A percentile compares a stretch with the other conserved stretches of the same genome.
phyloP scores from a whole-genome alignment of 2,113 vertebrate species.

The Nesogale talazaci region DNA sequence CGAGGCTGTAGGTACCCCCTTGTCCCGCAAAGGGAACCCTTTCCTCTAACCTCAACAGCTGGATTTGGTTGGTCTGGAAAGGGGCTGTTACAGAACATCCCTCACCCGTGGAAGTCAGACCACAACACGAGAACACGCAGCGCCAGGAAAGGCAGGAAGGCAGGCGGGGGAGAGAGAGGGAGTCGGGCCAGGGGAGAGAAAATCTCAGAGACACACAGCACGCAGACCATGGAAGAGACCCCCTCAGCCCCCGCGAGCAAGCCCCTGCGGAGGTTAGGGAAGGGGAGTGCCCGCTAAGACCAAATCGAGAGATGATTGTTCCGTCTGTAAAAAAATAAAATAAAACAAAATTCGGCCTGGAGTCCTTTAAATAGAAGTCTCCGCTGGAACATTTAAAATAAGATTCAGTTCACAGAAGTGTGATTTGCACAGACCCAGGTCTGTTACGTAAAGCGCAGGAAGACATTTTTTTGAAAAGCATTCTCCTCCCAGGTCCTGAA shows the following conservation, averaged over 20 bases:
- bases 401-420: conserved; percentile 71
- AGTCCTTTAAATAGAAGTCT: conserved; percentile 69
- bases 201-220: neutral
- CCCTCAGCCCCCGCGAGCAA: neutral
- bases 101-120: neutral
- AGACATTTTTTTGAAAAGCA: too few relatives aligned
- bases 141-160: neutral
- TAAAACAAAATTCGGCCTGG: conserved; percentile 19
- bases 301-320: conserved; percentile 54
- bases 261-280: neutral
- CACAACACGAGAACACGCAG: neutral
- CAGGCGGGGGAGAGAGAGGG: neutral
- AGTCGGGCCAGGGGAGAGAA: neutral
- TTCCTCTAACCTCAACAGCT: neutral
- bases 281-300: conserved; percentile 1
- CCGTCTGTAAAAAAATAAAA: conserved; percentile 48
- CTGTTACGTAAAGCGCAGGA: conserved; percentile 68
- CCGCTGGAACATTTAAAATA: conserved; percentile 62
- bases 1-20: accelerated
- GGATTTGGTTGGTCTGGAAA: neutral
- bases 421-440: conserved; percentile 67
- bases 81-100: neutral
- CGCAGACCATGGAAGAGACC: neutral
- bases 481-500: conserved; percentile 10
- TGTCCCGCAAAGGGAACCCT: neutral